Base-by-base conservation (phyloP, 2,113 vertebrate genomes). In the Eleginops maclovinus region DNA sequence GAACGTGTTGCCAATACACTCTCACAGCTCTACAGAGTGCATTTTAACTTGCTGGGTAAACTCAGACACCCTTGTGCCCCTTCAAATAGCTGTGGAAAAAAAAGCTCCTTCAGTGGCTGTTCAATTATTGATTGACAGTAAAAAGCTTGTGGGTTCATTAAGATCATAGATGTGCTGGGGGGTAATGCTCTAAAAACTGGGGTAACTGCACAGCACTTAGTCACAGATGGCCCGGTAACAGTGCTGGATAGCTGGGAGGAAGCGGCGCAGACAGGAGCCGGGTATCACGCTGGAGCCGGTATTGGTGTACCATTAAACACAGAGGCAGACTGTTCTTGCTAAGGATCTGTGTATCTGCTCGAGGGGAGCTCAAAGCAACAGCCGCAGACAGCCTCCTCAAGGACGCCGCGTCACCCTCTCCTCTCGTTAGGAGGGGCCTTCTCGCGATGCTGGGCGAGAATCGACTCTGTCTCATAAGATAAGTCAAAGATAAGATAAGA, bases 311-410 rank as follows among this genome's bases (percentile, higher is more conserved):
- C 91, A 89, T 91, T 89, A 88, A 88, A 93, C 88, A 88, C 85
- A 56, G 90, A 92, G 88, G 83, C 87, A 80, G 89, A 91, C 88
- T 83, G 89, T 56, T 88, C 75, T 86, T 88, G 92, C 87, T 92
- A 89, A 93, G 90, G 92, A 94, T 95, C 93, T 92, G 92, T 94
- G 92, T 93, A 82, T 92, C 87, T 92, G 93, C 94, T 95, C 43
- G 78, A 90, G 93, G 94, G 92, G 82, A 92, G 93, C 94, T 94
- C 93, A 91, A 82, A 95, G 94, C 94, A 91, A 95, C 88, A 91
- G 90, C 89, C 87, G 81, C 74, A 88, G 90, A 93, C 87, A 85
- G 82, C 85, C 88, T 93, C 88, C 89, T 90, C 75, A 72, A 82
- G 79, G 89, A 93, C 77, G 87, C 78, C 84, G 85, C 79, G 43